phyloP scores from a whole-genome alignment of 2,113 vertebrate species.

The Pelecanoides urinatrix region DNA sequence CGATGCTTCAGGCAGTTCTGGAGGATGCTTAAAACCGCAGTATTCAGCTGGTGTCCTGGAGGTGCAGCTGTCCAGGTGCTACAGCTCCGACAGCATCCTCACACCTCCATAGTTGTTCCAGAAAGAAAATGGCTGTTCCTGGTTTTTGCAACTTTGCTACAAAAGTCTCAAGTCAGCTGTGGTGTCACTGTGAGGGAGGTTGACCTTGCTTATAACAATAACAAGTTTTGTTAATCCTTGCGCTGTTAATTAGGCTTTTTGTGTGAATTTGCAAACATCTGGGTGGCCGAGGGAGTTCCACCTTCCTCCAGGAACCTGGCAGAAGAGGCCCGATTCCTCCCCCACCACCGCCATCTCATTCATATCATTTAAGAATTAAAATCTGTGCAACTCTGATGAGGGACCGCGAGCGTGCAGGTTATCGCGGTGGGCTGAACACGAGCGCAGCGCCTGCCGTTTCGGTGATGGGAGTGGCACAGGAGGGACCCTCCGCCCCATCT shows the following conservation, averaged over 20 bases:
- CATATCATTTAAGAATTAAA: background rate
- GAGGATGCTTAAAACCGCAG: background rate
- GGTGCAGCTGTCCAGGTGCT: too few relatives aligned
- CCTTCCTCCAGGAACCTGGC: background rate
- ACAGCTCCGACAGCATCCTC: background rate
- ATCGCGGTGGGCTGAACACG: accelerated
- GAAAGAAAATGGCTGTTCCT: background rate
- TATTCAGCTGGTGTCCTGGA: background rate
- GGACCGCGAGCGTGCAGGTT: accelerated
- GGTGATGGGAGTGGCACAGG: background rate
- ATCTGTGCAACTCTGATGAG: accelerated
- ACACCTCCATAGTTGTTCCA: background rate
- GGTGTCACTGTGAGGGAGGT: background rate
- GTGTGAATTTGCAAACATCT: background rate
- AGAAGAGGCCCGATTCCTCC: background rate
- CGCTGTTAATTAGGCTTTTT: background rate
- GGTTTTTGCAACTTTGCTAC: background rate
- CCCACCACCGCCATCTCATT: accelerated
- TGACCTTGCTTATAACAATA: background rate
- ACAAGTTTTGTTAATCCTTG: background rate
- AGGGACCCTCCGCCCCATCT: background rate
- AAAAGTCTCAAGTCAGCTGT: background rate
- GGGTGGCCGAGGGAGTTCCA: background rate
- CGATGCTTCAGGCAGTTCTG: background rate
- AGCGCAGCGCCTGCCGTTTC: accelerated